Evolutionary conservation across 1,140 invertebrate species (phyloP).

Genomic region (Harlomillsia oculata): DNA sequence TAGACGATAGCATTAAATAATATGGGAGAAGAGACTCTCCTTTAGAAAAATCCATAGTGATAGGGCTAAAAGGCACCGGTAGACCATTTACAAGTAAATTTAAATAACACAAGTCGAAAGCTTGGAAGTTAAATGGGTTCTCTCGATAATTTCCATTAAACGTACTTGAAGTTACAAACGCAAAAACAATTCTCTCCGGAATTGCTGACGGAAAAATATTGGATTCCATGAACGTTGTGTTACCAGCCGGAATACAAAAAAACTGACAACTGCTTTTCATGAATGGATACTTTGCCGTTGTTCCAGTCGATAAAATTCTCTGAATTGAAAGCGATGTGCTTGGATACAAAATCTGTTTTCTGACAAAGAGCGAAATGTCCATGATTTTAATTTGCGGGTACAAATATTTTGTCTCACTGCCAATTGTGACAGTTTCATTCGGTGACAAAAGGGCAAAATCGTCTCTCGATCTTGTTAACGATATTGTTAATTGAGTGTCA

Average conservation of each 20-base stretch:
- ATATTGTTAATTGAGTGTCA: constrained; percentile 15
- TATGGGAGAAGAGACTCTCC: constrained; percentile 16
- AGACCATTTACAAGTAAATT: constrained; percentile 21
- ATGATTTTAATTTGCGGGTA: constrained; percentile 9
- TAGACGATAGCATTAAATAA: constrained; percentile 18
- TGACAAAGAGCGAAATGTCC: constrained; percentile 9
- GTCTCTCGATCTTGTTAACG: constrained; percentile 11
- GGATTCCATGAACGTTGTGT: constrained; percentile 12
- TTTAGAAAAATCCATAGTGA: constrained; percentile 15
- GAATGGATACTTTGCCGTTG: constrained; percentile 14
- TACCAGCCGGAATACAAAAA: constrained; percentile 19
- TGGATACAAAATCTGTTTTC: constrained; percentile 16
- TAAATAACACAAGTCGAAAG: constrained; percentile 37
- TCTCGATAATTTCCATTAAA: constrained; percentile 39
- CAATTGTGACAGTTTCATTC: not conserved
- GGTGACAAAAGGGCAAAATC: constrained; percentile 2
- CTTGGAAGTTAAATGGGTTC: constrained; percentile 41
- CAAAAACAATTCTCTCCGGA: constrained; percentile 40
- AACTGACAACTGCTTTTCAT: constrained; percentile 11
- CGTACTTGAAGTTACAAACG: constrained; percentile 40
- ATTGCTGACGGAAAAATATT: constrained; percentile 36
- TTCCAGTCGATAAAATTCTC: constrained; percentile 8
- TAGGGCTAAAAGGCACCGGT: constrained; percentile 17
- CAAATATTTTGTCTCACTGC: not conserved
- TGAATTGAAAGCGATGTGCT: constrained; percentile 16